Base-by-base conservation (phyloP, 2,113 vertebrate species). In the Sebastes schlegelii region DNA sequence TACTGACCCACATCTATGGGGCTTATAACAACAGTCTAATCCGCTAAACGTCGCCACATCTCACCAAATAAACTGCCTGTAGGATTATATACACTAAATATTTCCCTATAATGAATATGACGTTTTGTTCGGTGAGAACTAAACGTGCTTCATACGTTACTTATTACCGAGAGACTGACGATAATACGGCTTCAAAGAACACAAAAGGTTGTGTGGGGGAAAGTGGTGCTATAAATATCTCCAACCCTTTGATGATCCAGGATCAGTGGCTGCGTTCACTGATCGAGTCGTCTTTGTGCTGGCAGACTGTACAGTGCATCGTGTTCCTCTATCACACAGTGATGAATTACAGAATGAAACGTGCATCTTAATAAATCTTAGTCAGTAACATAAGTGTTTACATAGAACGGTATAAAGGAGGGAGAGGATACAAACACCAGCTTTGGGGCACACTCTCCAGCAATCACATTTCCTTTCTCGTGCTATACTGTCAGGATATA, bases 201-300 rank as follows among this genome's bases (percentile, higher is more conserved):
- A 34, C 46, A 57, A 9, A 45, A 66, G 21, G 40, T 4, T 34
- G 34, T 17, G 48, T 51, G 65, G 34, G 21, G 65, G 64, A 23
- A 11, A 69, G 11, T 40, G 51, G 21, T 17, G n/a, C 62, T 57
- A 23, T 66, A 66, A 66, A 77, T 55, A 66, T 45, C 40, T 26
- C 12, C 40, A 46, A 43, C 26, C n/a, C 4, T 55, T 64, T 43
- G 45, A 45, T 66, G 49, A 66, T 57, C 63, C 21, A 45, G 2
- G 7, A 66, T 77, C 14, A 57, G n/a, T 8, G 21, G 43, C 43
- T 21, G n/a, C 13, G 2, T 21, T 48, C 64, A 48, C 4, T 66
- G 43, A 17, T 65, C 13, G 17, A 23, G 19, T 21, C 12, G 12
- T 45, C 8, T 1, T 51, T 40, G 11, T 52, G 4, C 49, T 65